phyloP scores from a whole-genome alignment of 2,797 vertebrate species.

The Poecilia gillii region DNA sequence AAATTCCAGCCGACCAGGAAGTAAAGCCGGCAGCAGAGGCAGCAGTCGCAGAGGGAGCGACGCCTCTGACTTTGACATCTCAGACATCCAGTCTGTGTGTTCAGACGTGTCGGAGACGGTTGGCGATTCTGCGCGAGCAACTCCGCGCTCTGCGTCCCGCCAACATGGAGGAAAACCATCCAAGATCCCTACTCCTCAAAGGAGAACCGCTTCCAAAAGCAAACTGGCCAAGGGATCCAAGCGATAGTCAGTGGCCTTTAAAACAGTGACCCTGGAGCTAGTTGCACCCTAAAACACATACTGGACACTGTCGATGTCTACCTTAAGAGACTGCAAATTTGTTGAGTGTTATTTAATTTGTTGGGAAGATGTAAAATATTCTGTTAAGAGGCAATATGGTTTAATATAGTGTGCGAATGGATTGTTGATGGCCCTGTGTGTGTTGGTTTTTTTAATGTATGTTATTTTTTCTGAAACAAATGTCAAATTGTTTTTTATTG shows the following conservation, averaged over 20 bases:
- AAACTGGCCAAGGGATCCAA: conserved; percentile 92
- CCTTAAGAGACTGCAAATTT: conserved; percentile 77
- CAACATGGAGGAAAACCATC: conserved; percentile 89
- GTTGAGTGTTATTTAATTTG: conserved; percentile 89
- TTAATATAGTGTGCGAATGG: conserved; percentile 92
- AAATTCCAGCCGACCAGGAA: conserved; percentile 90
- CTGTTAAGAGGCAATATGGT: conserved; percentile 92
- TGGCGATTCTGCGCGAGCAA: conserved; percentile 82
- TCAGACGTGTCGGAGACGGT: conserved; percentile 91
- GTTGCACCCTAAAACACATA: conserved; percentile 58
- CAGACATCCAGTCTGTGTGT: conserved; percentile 97
- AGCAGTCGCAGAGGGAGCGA: conserved; percentile 97
- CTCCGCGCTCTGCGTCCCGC: conserved; percentile 86
- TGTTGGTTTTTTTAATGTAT: conserved; percentile 88
- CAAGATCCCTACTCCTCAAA: conserved; percentile 96
- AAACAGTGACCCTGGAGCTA: conserved; percentile 49
- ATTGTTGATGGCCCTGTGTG: conserved; percentile 93
- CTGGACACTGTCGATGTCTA: conserved; percentile 79
- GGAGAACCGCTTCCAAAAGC: conserved; percentile 86
- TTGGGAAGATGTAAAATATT: conserved; percentile 96
- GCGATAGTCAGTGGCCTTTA: conserved; percentile 88
- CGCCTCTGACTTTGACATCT: conserved; percentile 99
- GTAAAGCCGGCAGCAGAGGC: conserved; percentile 94
- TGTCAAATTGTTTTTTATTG: conserved; percentile 81
- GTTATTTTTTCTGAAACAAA: conserved; percentile 90